Evolutionary conservation across 1,140 invertebrate genomes (phyloP), one percentile per base, ranked within the genome.

Genomic region (Drosophila murphyi): DNA sequence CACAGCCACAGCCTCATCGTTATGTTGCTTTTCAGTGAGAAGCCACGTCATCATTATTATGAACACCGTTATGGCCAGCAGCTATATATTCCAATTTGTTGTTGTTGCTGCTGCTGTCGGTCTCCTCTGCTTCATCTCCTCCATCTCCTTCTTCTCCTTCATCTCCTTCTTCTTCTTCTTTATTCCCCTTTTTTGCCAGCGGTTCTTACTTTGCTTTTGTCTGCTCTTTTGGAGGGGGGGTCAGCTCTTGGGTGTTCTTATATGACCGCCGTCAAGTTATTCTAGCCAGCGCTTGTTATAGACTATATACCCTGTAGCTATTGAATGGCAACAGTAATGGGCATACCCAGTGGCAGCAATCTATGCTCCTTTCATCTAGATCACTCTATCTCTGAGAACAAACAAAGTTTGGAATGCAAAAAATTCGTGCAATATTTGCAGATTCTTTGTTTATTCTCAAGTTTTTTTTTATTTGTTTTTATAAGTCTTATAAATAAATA

Each of bases 1-100:
- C 41, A 32, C 60, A 50, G 68, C 47, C 54, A 35, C 45, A 34
- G 51, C 73, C 71, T 47, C 78, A 65, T 79, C 76, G 72, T 87
- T 78, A 77, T 88, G 80, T 78, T 89, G 80, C 85, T 88, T 88
- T 88, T 88, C 85, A 88, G 80, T 45, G 74, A 67, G 69, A 83
- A 87, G 86, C 86, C 81, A 86, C 87, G 86, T 73, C 86, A 81
- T 90, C 87, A 86, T 90, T 86, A 90, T 90, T 90, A 90, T 82
- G 87, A 90, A 90, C 87, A 90, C 87, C 87, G 87, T 90, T 90
- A 75, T 90, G 79, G 73, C 87, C 70, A 63, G 43, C 61, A 74
- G 87, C 76, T 64, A 80, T 87, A 82, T 90, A 90, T 90, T 90
- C 86, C 86, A 90, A 90, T 90, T 90, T 90, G 87, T 86, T 90